A percentile compares a stretch with the other conserved stretches of the same genome.
Conservation (phyloP, 2,888 invertebrate species). For the Latheticus oryzae region DNA sequence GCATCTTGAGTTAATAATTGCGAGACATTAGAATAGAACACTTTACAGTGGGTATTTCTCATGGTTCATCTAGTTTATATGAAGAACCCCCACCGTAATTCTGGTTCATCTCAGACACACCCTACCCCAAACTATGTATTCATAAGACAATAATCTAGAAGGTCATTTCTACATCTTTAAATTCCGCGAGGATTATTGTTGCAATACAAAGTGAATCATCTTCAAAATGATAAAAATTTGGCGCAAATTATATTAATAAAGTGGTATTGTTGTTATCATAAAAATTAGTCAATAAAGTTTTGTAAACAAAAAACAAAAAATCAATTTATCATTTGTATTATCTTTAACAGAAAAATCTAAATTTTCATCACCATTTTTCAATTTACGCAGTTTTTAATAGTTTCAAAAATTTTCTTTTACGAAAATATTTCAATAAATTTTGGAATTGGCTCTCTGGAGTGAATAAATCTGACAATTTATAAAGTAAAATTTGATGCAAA, state of each 20-base stretch:
- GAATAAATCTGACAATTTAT: too few species aligned
- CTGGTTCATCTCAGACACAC: conserved; percentile 55
- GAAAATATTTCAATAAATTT: too few species aligned
- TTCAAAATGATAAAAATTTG: background rate
- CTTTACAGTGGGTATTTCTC: conserved; percentile 42
- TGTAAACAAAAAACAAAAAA: too few species aligned
- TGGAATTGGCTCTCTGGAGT: too few species aligned
- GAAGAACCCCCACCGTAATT: conserved; percentile 54
- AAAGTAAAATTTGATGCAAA: too few species aligned
- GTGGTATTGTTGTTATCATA: too few species aligned
- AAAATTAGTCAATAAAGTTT: too few species aligned
- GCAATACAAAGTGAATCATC: conserved; percentile 26
- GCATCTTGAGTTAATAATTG: conserved; percentile 40
- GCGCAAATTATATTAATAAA: background rate
- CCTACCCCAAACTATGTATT: conserved; percentile 53
- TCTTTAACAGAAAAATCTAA: too few species aligned
- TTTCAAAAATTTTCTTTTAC: too few species aligned
- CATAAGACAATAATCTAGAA: conserved; percentile 42
- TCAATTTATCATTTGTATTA: too few species aligned
- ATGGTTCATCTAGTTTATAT: conserved; percentile 51
- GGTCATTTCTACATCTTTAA: conserved; percentile 33
- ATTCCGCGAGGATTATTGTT: conserved; percentile 36
- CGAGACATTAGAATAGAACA: conserved; percentile 36
- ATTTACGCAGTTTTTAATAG: too few species aligned
- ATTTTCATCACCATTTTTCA: too few species aligned